phyloP scores from a whole-genome alignment of 2,797 vertebrate genomes.

The Rhincodon typus region DNA sequence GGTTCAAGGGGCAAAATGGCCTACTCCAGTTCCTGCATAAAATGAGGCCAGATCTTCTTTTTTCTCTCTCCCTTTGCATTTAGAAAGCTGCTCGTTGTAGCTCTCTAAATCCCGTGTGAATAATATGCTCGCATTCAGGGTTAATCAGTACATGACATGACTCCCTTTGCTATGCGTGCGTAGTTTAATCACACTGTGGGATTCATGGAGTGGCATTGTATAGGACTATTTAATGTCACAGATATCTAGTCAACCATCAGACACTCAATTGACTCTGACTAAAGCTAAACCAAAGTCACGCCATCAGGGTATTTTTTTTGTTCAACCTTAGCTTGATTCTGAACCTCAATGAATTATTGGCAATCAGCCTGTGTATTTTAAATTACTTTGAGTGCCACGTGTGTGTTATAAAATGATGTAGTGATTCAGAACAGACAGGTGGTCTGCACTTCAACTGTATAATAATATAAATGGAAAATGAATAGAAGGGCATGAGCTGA shows the following conservation, averaged over 20 bases:
- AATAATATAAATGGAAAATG: neutral
- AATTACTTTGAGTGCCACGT: neutral
- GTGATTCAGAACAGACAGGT: conserved; percentile 12
- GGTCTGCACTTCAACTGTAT: neutral
- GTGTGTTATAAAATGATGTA: neutral
- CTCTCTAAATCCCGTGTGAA: neutral
- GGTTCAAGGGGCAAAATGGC: neutral
- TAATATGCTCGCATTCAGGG: neutral
- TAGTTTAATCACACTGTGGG: neutral
- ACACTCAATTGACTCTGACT: neutral
- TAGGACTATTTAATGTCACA: neutral
- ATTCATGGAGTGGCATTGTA: no score
- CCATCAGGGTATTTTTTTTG: neutral
- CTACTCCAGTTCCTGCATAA: no score
- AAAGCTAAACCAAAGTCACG: neutral
- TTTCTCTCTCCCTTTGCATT: neutral
- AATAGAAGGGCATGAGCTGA: neutral
- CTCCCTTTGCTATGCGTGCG: neutral
- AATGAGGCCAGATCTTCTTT: neutral
- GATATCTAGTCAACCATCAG: conserved; percentile 7
- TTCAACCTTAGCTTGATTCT: conserved; percentile 8
- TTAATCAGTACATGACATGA: neutral
- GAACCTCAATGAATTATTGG: neutral
- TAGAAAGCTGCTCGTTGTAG: neutral
- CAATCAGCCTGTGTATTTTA: neutral